Conservation (phyloP, 2,888 invertebrate species). For the Lydus trimaculatus region DNA sequence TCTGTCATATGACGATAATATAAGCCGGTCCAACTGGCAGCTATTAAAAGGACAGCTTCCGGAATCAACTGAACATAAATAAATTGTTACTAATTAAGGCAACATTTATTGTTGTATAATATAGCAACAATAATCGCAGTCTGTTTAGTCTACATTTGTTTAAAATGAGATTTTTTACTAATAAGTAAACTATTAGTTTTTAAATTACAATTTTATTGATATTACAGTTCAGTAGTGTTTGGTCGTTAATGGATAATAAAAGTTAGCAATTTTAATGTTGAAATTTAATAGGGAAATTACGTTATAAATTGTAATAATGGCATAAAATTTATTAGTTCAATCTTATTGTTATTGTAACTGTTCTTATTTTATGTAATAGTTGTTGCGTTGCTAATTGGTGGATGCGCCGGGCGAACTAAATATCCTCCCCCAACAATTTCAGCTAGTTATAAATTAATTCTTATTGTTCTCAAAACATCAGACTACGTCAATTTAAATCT, state of each 20-base stretch:
- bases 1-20: constrained; percentile 91
- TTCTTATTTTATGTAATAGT: no score
- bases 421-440: neutral
- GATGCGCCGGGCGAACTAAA: constrained; percentile 6
- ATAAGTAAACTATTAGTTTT: no score
- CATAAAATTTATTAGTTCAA: no score
- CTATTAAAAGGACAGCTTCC: constrained; percentile 77
- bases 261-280: neutral
- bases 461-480: no score
- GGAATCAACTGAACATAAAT: constrained; percentile 70
- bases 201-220: neutral
- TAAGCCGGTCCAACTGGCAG: constrained; percentile 82
- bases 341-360: no score
- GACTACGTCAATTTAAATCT: no score
- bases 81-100: neutral
- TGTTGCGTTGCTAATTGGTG: neutral
- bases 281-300: neutral
- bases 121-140: no score
- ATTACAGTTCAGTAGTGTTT: neutral
- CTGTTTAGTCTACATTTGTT: neutral
- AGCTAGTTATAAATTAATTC: neutral
- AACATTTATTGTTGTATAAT: no score
- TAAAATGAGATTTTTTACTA: neutral
- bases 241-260: neutral
- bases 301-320: neutral